Base-by-base conservation (phyloP, 2,113 vertebrate species). In the Ammospiza caudacuta region DNA sequence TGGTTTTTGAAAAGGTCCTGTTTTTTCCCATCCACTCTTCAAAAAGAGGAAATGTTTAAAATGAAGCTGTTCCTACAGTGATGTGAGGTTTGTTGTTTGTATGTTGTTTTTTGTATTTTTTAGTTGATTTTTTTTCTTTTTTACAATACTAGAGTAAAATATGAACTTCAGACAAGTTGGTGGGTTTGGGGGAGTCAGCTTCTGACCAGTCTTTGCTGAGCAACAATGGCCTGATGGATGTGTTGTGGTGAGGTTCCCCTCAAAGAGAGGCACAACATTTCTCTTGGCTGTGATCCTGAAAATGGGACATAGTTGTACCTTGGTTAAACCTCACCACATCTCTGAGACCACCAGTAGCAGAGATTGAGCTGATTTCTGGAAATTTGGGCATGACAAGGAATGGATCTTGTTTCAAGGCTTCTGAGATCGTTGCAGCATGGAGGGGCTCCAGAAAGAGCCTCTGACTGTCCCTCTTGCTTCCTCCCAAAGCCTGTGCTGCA, bases 161-260 rank as follows among this genome's bases (percentile, higher is more conserved):
- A 2, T 66, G 49, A 69, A 69, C 15, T 80, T 68, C 22, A 73
- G 37, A 58, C 3, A n/a, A 64, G 12, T 5, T 55, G 19, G 3
- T 16, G 3, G 4, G 41, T 69, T 12, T 29, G 3, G 5, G 12
- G 3, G 6, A 4, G 5, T 84, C 3, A 15, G 35, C 4, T 5
- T 74, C n/a, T 89, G n/a, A 23, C 5, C 5, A 44, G 24, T 68
- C 49, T 24, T 29, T 57, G 27, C 16, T 64, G 16, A 51, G 27
- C 33, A 51, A 8, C 21, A 43, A 1, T 3, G 13, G 15, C 33
- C 33, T 72, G 33, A 8, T 37, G 29, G 20, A 51, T 37, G 4
- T 75, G 17, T 84, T 41, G 4, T 55, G 21, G 16, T 55, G 39
- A 78, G 24, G 24, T 67, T 73, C 43, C 7, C 8, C 27, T 81